A percentile compares a stretch with the other conserved stretches of the same genome.
Evolutionary conservation across 1,140 invertebrate species (phyloP).

Genomic region (Cryptotermes secundus): DNA sequence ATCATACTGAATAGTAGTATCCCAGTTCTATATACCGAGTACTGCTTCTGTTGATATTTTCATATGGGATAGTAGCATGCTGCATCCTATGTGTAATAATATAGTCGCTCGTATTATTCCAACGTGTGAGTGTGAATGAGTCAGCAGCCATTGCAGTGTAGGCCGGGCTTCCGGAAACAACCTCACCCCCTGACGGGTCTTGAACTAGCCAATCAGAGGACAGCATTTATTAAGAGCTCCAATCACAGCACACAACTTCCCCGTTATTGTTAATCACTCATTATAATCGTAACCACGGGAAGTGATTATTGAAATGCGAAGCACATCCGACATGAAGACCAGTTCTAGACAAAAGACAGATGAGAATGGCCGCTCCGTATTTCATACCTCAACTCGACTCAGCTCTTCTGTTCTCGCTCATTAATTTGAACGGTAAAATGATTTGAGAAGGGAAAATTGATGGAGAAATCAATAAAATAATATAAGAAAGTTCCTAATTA

Average conservation of each 20-base stretch:
- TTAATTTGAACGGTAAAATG: no score
- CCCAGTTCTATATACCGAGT: neutral
- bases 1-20: no score
- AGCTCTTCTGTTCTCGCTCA: no score
- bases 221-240: conserved; percentile 13
- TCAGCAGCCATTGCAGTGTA: conserved; percentile 29
- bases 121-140: conserved; percentile 27
- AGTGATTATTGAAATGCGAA: neutral
- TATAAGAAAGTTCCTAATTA: no score
- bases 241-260: neutral
- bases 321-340: neutral
- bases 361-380: neutral
- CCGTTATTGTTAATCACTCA: conserved; percentile 13
- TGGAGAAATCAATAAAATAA: no score
- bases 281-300: neutral
- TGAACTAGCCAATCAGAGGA: conserved; percentile 28
- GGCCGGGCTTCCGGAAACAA: conserved; percentile 22
- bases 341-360: neutral
- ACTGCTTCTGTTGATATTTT: neutral
- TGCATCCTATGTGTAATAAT: neutral
- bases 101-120: neutral
- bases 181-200: conserved; percentile 21
- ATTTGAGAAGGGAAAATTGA: no score
- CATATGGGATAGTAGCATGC: neutral
- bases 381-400: no score